Base-by-base conservation (phyloP, 2,797 vertebrate species). In the Falco peregrinus region DNA sequence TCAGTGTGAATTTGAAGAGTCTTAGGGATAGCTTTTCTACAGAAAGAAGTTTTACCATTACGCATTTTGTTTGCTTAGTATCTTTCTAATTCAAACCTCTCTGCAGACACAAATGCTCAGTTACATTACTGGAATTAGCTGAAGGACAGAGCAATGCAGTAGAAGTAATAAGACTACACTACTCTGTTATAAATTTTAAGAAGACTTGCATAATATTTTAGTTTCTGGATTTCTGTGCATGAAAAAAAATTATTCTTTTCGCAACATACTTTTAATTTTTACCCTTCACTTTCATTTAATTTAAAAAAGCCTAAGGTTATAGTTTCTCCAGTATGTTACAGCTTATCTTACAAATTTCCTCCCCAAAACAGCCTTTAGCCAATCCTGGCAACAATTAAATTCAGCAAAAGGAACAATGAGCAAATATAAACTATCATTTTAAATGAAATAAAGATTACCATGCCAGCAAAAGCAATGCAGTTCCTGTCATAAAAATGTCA, bases 311-410 rank as follows among this genome's bases (percentile, higher is more conserved):
- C 76, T n/a, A 29, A 28, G 73, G 70, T 73, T 90, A 76, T 79
- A 86, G 85, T 89, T 89, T 94, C 28, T 95, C 33, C n/a, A 75
- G 48, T 31, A 60, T 76, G 45, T 61, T 92, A 37, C 21, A 94
- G 19, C 48, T 92, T 71, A 39, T 87, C 18, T 11, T 81, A 91
- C 48, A 94, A 78, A 68, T 95, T 85, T 47, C 71, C 63, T 65
- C 50, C 54, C 53, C 45, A 90, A 91, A 95, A 41, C 45, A 77
- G 61, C 87, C 80, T 93, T 95, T 69, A 92, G 19, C 67, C 81
- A 95, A 50, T 90, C 39, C 76, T 81, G 64, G 73, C 16, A 89
- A 90, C 24, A 93, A 69, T 96, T 97, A 95, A 88, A 87, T 39
- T 77, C 77, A 95, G 54, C 28, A 79, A 91, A 65, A 74, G 59